phyloP scores from a whole-genome alignment of 2,797 vertebrate species.

The Odontamblyopus lacepedii region DNA sequence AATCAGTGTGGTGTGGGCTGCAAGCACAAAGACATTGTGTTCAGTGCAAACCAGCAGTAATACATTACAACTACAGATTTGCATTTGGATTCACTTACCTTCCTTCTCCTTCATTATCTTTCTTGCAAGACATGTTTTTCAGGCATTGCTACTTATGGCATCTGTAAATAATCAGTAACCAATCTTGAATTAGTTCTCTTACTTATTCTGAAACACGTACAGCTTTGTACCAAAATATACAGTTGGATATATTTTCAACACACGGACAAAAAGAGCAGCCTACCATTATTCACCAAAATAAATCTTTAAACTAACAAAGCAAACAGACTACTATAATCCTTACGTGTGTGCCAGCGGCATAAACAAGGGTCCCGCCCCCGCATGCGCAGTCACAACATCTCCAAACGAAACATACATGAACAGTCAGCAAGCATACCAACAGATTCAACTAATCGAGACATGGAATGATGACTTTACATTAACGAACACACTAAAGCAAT shows the following conservation, averaged over 20 bases:
- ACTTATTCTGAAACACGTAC: not conserved
- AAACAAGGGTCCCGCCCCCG: not conserved
- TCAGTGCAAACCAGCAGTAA: not conserved
- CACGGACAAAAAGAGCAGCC: not conserved
- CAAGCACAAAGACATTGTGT: slow-evolving; percentile 27
- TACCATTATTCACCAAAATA: not conserved
- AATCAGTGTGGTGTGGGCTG: slow-evolving; percentile 83
- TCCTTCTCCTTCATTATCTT: slow-evolving; percentile 60
- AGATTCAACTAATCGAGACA: not conserved
- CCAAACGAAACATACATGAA: not conserved
- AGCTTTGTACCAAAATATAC: not conserved
- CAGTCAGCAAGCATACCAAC: not conserved
- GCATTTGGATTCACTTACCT: slow-evolving; percentile 52
- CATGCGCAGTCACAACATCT: not conserved
- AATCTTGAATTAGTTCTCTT: not conserved
- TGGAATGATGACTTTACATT: not conserved
- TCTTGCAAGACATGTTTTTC: slow-evolving; percentile 72
- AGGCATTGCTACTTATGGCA: slow-evolving; percentile 58
- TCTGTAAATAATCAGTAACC: slow-evolving; percentile 28
- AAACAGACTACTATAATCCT: not conserved
- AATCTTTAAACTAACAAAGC: not conserved
- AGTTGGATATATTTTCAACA: not conserved
- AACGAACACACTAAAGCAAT: not conserved
- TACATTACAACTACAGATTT: not conserved
- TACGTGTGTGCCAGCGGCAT: not conserved